phyloP scores from a whole-genome alignment of 2,113 vertebrate species.

The Lipotes vexillifer region DNA sequence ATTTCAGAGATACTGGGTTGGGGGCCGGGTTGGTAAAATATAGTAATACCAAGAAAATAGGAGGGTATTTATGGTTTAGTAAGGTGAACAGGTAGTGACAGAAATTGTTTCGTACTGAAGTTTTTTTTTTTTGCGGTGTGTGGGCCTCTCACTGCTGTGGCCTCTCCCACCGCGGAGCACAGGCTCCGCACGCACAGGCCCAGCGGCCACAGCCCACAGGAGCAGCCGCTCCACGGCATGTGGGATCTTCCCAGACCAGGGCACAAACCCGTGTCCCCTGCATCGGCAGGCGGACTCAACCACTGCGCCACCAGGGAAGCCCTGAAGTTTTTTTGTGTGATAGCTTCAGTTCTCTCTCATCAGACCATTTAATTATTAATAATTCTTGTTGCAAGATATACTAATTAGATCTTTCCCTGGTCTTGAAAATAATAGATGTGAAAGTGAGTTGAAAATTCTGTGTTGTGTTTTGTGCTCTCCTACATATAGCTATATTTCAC shows the following conservation, averaged over 20 bases:
- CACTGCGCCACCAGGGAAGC: too few relatives aligned
- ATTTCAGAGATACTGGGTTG: not conserved
- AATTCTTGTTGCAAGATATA: not conserved
- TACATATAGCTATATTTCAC: not conserved
- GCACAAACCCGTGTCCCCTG: too few relatives aligned
- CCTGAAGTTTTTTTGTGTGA: not conserved
- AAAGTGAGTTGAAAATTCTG: not conserved
- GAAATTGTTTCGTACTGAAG: not conserved
- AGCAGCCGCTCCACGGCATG: too few relatives aligned
- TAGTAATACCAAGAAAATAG: slow-evolving; percentile 19
- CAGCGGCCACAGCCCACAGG: too few relatives aligned
- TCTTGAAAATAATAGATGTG: slow-evolving; percentile 18
- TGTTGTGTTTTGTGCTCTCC: not conserved
- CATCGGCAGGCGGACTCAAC: too few relatives aligned
- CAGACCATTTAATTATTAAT: not conserved
- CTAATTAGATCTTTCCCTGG: not conserved
- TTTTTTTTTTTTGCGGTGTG: not conserved
- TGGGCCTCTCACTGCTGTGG: too few relatives aligned
- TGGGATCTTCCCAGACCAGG: too few relatives aligned
- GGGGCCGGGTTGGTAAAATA: not conserved
- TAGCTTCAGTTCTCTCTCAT: not conserved
- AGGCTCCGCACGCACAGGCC: too few relatives aligned
- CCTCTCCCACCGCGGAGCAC: too few relatives aligned
- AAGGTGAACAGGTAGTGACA: slow-evolving; percentile 1
- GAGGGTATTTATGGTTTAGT: not conserved